phyloP scores from a whole-genome alignment of 2,113 vertebrate genomes.

The Corythaeola cristata region DNA sequence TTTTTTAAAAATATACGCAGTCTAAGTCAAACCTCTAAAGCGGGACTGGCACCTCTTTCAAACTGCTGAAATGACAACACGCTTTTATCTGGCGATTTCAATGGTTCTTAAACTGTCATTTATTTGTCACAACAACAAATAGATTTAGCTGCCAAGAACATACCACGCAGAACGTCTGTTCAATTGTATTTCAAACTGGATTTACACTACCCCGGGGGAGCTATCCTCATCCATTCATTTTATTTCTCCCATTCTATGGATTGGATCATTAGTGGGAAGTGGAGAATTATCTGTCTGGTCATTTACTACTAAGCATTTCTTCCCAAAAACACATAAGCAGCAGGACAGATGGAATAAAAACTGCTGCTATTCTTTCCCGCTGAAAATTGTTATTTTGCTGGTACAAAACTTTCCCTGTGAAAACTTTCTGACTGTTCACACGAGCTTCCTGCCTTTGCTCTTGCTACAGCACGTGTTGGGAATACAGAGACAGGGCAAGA shows the following conservation, averaged over 20 bases:
- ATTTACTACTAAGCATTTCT: constrained; percentile 21
- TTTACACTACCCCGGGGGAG: background rate
- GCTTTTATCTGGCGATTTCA: constrained; percentile 62
- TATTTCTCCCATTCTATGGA: constrained; percentile 23
- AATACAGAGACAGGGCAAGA: background rate
- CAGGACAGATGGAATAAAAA: background rate
- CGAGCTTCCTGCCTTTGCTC: background rate
- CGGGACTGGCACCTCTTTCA: constrained; percentile 56
- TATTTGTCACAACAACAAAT: constrained; percentile 56
- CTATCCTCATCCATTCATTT: constrained; percentile 45
- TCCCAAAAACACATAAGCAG: background rate
- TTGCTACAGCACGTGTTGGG: background rate
- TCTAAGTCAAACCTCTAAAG: constrained; percentile 50
- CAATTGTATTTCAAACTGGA: constrained; percentile 42
- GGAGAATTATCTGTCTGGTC: constrained; percentile 42
- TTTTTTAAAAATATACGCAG: background rate
- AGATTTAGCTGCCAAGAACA: constrained; percentile 31
- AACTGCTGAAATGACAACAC: constrained; percentile 35
- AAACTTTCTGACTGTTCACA: constrained; percentile 17
- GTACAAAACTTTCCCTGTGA: background rate
- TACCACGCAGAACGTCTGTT: background rate
- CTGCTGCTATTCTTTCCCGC: background rate
- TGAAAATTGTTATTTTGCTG: background rate
- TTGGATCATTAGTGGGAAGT: constrained; percentile 11
- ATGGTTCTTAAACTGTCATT: constrained; percentile 45